Base-by-base conservation (phyloP, 2,797 vertebrate genomes). In the Varecia variegata region DNA sequence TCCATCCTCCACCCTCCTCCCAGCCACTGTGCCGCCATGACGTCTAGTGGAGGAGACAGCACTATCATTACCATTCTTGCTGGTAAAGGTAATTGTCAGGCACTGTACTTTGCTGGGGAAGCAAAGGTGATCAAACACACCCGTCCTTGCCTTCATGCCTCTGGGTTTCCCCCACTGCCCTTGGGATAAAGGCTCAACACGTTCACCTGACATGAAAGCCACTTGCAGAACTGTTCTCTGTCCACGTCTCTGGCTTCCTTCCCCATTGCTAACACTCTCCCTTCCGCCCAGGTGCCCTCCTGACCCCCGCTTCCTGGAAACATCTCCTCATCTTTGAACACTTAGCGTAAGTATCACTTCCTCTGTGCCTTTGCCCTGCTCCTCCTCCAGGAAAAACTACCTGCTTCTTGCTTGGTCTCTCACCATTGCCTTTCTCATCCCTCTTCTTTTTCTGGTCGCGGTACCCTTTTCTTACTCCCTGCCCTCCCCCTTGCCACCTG, bases 401-500 rank as follows among this genome's bases (percentile, higher is more conserved):
- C 5, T 45, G 35, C n/a, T 76, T 81, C 68, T 45, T 35, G 32
- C 70, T 70, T 56, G 21, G 5, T 73, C 79, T 96, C 81, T 67
- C 20, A 47, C 11, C 8, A 12, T 45, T 32, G 30, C 27, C 27
- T 7, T 38, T 32, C 45, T 85, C 23, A 23, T 54, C 35, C 14
- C 8, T 14, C 30, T 96, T 47, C 27, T 47, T 67, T 79, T 40
- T 73, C 30, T 32, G 21, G 14, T 58, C 43, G 65, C 25, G 25
- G 7, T 4, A 70, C 10, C 20, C 13, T 62, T 40, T 40, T 62
- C n/a, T n/a, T n/a, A 65, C 27, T 1, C 38, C 13, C 13, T 14
- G 3, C 7, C 17, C 18, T 7, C 32, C 20, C 23, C 2, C 8
- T 25, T 23, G 32, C 18, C 30, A 47, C 0, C 5, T 27, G 5